Percentiles rank a stretch among this genome's conserved stretches.
phyloP scores from a whole-genome alignment of 2,888 invertebrate genomes.

The Nemurella pictetii region DNA sequence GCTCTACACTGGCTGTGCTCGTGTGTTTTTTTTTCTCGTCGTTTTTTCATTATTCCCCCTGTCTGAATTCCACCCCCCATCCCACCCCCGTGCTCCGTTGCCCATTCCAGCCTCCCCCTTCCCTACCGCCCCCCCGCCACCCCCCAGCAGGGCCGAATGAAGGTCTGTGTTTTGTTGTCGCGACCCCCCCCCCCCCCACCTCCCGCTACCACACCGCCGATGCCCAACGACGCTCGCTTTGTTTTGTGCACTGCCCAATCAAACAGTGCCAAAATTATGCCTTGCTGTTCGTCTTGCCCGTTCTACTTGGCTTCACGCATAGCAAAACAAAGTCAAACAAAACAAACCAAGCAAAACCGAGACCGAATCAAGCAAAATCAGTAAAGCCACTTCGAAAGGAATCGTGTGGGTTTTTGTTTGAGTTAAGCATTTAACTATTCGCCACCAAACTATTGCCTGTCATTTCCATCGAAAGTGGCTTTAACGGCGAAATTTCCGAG shows the following conservation, averaged over 20 bases:
- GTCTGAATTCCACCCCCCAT: constrained; percentile 31
- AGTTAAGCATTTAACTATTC: no score
- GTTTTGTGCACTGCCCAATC: constrained; percentile 11
- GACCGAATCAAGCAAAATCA: no score
- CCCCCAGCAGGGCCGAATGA: constrained; percentile 20
- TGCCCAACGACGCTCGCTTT: constrained; percentile 12
- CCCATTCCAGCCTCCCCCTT: constrained; percentile 13
- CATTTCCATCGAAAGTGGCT: no score
- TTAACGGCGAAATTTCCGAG: not conserved
- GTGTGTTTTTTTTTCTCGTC: constrained; percentile 30
- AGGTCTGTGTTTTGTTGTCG: constrained; percentile 31
- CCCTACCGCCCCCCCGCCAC: constrained; percentile 11
- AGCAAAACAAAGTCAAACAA: not conserved
- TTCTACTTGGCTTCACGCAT: not conserved
- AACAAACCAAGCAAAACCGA: no score
- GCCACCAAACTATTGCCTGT: no score
- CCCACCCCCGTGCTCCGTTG: constrained; percentile 20
- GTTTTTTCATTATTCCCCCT: constrained; percentile 33
- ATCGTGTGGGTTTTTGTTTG: no score
- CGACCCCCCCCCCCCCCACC: not conserved
- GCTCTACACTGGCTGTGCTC: constrained; percentile 17
- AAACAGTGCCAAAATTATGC: constrained; percentile 11
- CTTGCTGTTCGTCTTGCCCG: not conserved
- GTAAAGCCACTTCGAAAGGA: no score
- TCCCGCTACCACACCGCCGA: not conserved